These are phyloP conservation scores for Aricia artaxerxes DNA, from an alignment of 2,888 invertebrate species.

Conservation along the genomic window DNA sequence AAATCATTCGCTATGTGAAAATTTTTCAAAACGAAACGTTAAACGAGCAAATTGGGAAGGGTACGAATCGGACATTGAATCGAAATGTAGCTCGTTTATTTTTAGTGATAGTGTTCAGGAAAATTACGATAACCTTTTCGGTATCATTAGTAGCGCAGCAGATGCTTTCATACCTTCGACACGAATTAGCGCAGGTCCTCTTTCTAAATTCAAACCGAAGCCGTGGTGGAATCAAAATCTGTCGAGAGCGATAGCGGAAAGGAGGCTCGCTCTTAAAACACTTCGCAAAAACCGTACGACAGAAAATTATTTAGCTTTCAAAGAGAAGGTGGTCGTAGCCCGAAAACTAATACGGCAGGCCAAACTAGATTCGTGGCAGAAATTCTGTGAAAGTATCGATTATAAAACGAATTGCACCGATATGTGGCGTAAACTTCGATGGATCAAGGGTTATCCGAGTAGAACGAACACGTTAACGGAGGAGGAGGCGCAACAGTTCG, in stretches of 20 bases:
- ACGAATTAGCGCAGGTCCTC: no score
- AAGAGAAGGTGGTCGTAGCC: background rate
- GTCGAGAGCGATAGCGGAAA: background rate
- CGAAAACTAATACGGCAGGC: no score
- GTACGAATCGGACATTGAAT: background rate
- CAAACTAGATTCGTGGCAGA: background rate
- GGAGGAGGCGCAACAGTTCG: no score
- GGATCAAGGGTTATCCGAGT: no score
- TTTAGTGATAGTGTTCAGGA: background rate
- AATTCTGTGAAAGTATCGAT: no score
- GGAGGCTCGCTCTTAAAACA: background rate
- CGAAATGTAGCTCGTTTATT: background rate
- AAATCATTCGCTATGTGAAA: background rate
- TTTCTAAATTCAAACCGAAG: background rate
- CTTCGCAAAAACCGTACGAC: no score
- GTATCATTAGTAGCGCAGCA: no score
- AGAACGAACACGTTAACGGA: no score
- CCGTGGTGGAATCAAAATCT: slow-evolving; percentile 18
- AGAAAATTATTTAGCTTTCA: background rate
- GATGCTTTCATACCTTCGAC: no score
- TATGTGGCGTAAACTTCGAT: no score
- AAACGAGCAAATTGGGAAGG: background rate
- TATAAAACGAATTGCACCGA: no score
- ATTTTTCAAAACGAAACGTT: slow-evolving; percentile 5
- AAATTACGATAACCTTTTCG: no score